phyloP scores from a whole-genome alignment of 2,797 vertebrate genomes.

The Clamator glandarius region DNA sequence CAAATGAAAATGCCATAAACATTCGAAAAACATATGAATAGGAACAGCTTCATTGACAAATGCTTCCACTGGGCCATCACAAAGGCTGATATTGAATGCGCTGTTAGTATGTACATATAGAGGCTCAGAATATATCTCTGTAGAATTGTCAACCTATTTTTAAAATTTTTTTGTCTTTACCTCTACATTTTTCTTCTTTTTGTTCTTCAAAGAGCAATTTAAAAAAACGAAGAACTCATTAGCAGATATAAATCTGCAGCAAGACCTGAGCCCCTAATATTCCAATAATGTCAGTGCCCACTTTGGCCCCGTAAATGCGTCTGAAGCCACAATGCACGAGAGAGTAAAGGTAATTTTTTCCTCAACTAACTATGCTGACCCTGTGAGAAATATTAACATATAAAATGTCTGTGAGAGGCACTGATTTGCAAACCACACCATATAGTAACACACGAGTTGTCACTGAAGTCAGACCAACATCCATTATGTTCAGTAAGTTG shows the following conservation, averaged over 20 bases:
- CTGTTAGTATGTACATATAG: rapidly evolving
- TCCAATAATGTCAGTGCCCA: background rate
- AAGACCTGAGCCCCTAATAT: background rate
- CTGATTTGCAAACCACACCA: background rate
- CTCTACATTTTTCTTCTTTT: background rate
- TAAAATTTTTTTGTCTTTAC: background rate
- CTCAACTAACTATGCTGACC: background rate
- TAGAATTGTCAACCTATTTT: background rate
- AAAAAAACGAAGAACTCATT: background rate
- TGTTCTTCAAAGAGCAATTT: background rate
- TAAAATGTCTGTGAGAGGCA: background rate
- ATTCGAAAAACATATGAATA: background rate
- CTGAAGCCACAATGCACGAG: rapidly evolving
- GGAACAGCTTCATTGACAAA: background rate
- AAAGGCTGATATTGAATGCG: rapidly evolving
- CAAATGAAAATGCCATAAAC: background rate
- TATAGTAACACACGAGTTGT: background rate
- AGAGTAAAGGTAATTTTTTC: background rate
- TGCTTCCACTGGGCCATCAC: background rate
- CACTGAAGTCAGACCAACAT: background rate
- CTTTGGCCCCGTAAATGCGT: background rate
- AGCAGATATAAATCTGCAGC: background rate
- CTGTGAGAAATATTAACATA: background rate
- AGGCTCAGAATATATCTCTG: background rate
- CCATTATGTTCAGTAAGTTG: background rate